Conservation (phyloP, 2,797 vertebrate species). For the Anabacerthia variegaticeps region DNA sequence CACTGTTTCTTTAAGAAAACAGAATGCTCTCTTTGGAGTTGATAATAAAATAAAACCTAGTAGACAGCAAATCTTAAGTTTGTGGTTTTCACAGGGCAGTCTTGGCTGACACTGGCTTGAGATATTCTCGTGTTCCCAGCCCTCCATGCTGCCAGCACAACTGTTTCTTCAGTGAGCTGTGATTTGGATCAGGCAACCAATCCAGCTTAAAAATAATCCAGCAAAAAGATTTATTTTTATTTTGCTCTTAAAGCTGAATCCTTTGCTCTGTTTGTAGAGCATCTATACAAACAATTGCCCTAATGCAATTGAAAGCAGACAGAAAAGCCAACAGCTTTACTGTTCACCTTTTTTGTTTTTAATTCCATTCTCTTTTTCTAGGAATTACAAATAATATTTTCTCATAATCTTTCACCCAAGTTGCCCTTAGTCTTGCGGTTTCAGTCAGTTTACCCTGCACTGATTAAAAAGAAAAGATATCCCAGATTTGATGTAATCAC, state of each 20-base stretch:
- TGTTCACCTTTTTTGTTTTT: not conserved
- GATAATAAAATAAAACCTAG: not conserved
- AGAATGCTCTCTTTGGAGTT: not conserved
- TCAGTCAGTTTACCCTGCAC: rapidly evolving
- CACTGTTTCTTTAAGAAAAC: not conserved
- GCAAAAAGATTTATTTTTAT: constrained; percentile 50
- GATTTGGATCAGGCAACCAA: constrained; percentile 52
- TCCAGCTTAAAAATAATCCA: constrained; percentile 66
- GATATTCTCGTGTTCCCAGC: not conserved
- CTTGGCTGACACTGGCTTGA: not conserved
- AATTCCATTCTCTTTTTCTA: not conserved
- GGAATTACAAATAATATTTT: not conserved
- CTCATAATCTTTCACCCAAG: not conserved
- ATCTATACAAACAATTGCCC: not conserved
- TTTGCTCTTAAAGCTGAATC: constrained; percentile 27
- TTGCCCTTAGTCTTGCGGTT: not conserved
- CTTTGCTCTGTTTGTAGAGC: constrained; percentile 5
- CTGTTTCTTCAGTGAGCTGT: constrained; percentile 41
- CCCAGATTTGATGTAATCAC: not conserved
- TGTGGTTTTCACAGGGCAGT: not conserved
- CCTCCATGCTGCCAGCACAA: not conserved
- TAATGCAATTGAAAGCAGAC: not conserved
- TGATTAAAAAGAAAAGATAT: not conserved
- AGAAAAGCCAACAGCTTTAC: not conserved
- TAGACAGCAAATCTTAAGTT: not conserved